Evolutionary conservation across 1,140 invertebrate species (phyloP).

Genomic region (Lasioglossum baleicum): DNA sequence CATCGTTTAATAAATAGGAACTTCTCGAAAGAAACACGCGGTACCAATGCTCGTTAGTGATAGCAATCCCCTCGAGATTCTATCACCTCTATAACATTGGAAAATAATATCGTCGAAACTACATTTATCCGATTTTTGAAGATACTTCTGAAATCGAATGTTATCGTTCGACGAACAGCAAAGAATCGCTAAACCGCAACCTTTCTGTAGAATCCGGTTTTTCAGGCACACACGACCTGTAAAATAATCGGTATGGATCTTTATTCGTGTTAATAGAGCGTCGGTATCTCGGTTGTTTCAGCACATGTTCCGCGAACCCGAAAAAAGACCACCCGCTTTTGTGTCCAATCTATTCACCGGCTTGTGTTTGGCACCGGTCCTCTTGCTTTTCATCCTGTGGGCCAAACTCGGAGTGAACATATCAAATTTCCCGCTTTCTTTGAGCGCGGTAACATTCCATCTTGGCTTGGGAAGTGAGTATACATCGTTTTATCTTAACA

Average conservation of each 20-base stretch:
- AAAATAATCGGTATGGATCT: no score
- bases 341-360: conserved; percentile 95
- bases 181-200: no score
- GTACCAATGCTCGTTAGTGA: conserved; percentile 76
- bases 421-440: conserved; percentile 87
- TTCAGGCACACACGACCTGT: neutral
- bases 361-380: conserved; percentile 89
- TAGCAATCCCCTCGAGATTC: conserved; percentile 58
- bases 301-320: conserved; percentile 95
- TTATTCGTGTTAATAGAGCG: neutral
- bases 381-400: conserved; percentile 94
- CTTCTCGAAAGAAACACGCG: no score
- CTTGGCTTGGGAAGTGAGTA: conserved; percentile 86
- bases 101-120: conserved; percentile 61
- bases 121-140: conserved; percentile 16
- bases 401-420: conserved; percentile 93
- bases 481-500: neutral
- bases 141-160: conserved; percentile 7
- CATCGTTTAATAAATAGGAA: no score
- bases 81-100: conserved; percentile 76
- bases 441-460: conserved; percentile 93
- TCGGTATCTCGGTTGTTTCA: conserved; percentile 74
- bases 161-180: conserved; percentile 2
- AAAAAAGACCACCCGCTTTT: conserved; percentile 91
- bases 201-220: no score